Evolutionary conservation across 2,888 invertebrate genomes (phyloP).

Genomic region (Hirtodrosophila trivittata): DNA sequence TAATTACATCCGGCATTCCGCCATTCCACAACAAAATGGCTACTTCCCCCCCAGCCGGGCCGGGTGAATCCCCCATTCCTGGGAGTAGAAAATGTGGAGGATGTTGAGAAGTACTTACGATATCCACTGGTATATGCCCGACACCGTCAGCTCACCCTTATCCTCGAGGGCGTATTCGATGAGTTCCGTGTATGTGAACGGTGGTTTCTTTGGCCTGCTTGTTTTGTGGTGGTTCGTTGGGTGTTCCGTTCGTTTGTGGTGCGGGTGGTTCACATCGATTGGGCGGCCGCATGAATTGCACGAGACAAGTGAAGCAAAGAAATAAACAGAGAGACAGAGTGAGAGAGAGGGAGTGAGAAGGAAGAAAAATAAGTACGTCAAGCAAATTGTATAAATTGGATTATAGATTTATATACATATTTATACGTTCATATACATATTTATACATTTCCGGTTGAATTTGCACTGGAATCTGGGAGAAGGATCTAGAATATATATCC

Average conservation of each 20-base stretch:
- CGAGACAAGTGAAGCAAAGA: slow-evolving; percentile 8
- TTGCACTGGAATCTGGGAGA: no score
- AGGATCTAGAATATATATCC: no score
- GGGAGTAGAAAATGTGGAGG: slow-evolving; percentile 4
- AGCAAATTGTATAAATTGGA: slow-evolving; percentile 21
- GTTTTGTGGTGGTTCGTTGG: slow-evolving; percentile 74
- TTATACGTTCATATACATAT: no score
- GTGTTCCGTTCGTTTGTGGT: slow-evolving; percentile 21
- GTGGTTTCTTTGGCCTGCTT: slow-evolving; percentile 90
- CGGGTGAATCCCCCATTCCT: background rate
- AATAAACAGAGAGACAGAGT: slow-evolving; percentile 17
- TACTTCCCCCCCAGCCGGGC: slow-evolving; percentile 23
- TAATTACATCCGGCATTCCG: slow-evolving; percentile 71
- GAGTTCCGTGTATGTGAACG: slow-evolving; percentile 95
- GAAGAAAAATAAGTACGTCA: slow-evolving; percentile 19
- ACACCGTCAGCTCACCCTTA: slow-evolving; percentile 94
- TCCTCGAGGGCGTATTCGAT: slow-evolving; percentile 94
- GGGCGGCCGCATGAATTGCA: slow-evolving; percentile 38
- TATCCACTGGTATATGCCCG: slow-evolving; percentile 96
- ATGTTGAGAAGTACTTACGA: slow-evolving; percentile 88
- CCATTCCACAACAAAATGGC: slow-evolving; percentile 69
- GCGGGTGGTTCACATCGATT: slow-evolving; percentile 61
- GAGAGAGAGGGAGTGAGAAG: background rate
- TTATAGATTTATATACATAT: slow-evolving; percentile 12
- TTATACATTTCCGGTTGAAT: no score